Base-by-base conservation (phyloP, 2,113 vertebrate genomes). In the Amazona guildingii region DNA sequence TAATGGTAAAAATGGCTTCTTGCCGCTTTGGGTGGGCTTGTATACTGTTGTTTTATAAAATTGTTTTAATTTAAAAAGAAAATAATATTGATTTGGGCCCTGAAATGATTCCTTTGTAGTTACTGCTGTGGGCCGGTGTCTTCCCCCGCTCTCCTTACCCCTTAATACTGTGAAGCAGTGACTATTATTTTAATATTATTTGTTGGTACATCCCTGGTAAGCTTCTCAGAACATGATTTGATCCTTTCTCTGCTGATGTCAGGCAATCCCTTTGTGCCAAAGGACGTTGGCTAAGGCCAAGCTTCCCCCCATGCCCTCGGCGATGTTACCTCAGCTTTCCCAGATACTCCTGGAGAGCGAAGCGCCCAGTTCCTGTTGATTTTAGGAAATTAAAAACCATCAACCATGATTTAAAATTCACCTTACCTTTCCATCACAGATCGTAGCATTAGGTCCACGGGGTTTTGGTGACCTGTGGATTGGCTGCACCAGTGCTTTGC, bases 1-100 rank as follows among this genome's bases (percentile, higher is more conserved):
- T 94, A 95, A 89, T 90, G 63, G 78, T 77, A 87, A 92, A 92
- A 96, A 80, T 44, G 78, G 8, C 52, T 92, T 94, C 75, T 91
- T 5, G 6, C 44, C 68, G 55, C 86, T 84, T 94, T 78, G 62
- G 95, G 57, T 94, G 83, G 83, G 73, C 76, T 93, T 82, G 49
- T 73, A 78, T 69, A 43, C 31, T 51, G 29, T 8, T 94, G 43
- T 35, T 90, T 64, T 67, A 69, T 57, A 29, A 46, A 78, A 64
- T 37, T 27, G n/a, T 69, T 95, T 69, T 33, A 52, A 57, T 76
- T 49, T 7, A 0, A 5, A 46, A 52, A 52, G 57, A 59, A 51
- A 59, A 51, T n/a, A 20, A 7, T 7, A 2, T 16, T 79, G 51
- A 11, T 88, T 78, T 86, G 27, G 17, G 28, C 41, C 28, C 16